Conservation (phyloP, 2,113 vertebrate species). For the Zeus faber region DNA sequence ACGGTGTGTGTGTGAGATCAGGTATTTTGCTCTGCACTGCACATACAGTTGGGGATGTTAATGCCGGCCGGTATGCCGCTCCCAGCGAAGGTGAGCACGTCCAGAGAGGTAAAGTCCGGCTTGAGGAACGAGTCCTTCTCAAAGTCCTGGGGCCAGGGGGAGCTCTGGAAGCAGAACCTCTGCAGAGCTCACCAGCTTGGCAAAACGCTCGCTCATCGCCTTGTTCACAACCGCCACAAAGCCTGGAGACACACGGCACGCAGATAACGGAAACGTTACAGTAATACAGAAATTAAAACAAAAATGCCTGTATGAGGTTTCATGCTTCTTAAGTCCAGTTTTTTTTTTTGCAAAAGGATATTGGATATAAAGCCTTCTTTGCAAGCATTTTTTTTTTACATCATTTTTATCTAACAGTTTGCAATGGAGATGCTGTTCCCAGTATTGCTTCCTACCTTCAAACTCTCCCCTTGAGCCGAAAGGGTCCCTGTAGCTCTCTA, state of each 20-base stretch:
- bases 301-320: neutral
- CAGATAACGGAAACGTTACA: too few species aligned
- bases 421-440: too few species aligned
- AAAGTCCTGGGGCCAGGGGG: constrained; percentile 84
- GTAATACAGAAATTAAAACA: neutral
- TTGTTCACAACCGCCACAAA: constrained; percentile 93
- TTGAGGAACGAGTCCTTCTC: constrained; percentile 90
- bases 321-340: too few species aligned
- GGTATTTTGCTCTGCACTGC: neutral
- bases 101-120: constrained; percentile 90
- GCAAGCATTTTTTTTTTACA: too few species aligned
- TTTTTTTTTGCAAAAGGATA: too few species aligned
- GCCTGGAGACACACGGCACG: constrained; percentile 58
- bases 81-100: constrained; percentile 88
- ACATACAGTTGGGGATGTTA: constrained; percentile 90
- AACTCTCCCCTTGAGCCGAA: constrained; percentile 92
- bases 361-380: too few species aligned
- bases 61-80: constrained; percentile 91
- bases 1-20: neutral
- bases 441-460: too few species aligned
- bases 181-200: constrained; percentile 80
- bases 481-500: constrained; percentile 92
- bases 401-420: too few species aligned
- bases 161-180: constrained; percentile 84
- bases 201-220: constrained; percentile 87